Percentiles rank a stretch among this genome's conserved stretches.
Conservation (phyloP, 2,113 vertebrate species). For the Psephotus haematonotus region DNA sequence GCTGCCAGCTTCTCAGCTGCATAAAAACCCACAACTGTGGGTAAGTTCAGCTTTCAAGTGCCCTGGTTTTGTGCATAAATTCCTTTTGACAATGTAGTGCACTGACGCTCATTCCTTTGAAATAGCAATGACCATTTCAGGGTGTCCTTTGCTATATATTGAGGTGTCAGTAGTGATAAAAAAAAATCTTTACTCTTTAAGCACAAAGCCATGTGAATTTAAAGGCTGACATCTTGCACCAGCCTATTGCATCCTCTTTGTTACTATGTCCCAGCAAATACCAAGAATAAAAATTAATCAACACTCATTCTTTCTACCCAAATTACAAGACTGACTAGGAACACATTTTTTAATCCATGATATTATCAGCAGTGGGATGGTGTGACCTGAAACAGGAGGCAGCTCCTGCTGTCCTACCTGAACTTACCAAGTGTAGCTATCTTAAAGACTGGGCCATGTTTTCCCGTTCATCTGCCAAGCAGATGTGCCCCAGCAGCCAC, state of each 20-base stretch:
- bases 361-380: not conserved
- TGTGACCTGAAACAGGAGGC: not conserved
- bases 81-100: conserved; percentile 38
- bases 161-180: conserved; percentile 59
- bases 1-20: conserved; percentile 46
- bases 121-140: conserved; percentile 44
- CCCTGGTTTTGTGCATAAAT: conserved; percentile 49
- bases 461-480: not conserved
- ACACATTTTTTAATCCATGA: not conserved
- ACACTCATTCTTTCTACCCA: not conserved
- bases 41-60: conserved; percentile 36
- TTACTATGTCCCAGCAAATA: not conserved
- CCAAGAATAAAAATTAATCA: not conserved
- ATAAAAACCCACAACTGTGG: conserved; percentile 60
- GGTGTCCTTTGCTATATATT: conserved; percentile 65
- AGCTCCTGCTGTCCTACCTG: not conserved
- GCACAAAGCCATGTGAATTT: conserved; percentile 16
- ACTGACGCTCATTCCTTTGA: not conserved
- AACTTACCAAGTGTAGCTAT: not conserved
- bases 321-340: not conserved
- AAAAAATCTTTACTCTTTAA: conserved; percentile 21
- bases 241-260: not conserved
- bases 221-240: not conserved
- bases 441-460: not conserved
- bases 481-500: conserved; percentile 28